phyloP scores from a whole-genome alignment of 2,797 vertebrate genomes.

The Varecia variegata region DNA sequence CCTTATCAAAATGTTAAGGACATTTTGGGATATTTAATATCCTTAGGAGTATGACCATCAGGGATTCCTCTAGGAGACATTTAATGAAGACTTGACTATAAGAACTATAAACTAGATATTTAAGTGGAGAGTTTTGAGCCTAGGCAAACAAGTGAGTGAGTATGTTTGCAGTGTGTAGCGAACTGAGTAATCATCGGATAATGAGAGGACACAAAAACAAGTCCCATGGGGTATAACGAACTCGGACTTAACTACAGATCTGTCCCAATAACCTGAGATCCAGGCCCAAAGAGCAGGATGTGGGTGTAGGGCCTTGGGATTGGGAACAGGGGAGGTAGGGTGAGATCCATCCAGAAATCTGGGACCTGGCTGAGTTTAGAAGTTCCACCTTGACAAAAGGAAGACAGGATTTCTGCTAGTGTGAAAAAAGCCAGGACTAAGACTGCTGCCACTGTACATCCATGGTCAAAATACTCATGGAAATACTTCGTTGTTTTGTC shows the following conservation, averaged over 20 bases:
- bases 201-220: not conserved
- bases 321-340: not conserved
- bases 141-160: not conserved
- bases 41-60: not conserved
- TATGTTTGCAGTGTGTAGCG: no score
- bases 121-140: not conserved
- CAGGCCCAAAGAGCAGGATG: not conserved
- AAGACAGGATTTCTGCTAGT: not conserved
- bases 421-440: not conserved
- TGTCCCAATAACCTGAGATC: not conserved
- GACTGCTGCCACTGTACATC: not conserved
- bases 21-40: not conserved
- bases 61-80: not conserved
- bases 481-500: not conserved
- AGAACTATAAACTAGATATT: not conserved
- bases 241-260: not conserved
- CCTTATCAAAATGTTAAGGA: not conserved
- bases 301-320: not conserved
- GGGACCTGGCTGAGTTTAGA: not conserved
- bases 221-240: not conserved
- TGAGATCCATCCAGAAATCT: not conserved
- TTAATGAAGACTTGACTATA: not conserved
- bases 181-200: not conserved
- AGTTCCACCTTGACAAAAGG: not conserved
- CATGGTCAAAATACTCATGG: not conserved